These are phyloP conservation scores for Dolichallabes microphthalmus DNA, from an alignment of 2,113 vertebrate genomes.

Conservation along the genomic window DNA sequence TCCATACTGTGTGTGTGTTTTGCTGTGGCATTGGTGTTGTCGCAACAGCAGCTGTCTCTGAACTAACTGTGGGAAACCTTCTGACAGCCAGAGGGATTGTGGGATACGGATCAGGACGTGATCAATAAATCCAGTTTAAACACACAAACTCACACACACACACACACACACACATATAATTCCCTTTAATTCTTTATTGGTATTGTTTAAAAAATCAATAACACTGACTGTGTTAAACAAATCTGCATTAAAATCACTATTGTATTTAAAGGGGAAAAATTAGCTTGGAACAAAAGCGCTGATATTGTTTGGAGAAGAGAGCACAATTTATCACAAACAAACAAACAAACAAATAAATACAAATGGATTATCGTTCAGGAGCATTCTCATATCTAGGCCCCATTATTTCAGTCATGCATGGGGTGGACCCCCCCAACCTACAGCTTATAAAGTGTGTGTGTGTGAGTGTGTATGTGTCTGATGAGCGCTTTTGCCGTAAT, in stretches of 20 bases:
- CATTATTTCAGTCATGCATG: neutral
- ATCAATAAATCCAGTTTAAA: slow-evolving; percentile 37
- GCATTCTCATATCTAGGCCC: neutral
- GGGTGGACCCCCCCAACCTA: neutral
- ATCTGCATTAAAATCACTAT: neutral
- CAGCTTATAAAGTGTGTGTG: neutral
- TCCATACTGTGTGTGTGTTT: slow-evolving; percentile 6
- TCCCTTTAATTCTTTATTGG: neutral
- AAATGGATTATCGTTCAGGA: neutral
- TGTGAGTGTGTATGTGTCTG: neutral
- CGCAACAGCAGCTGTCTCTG: slow-evolving; percentile 19
- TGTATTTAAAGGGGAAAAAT: neutral
- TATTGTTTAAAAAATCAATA: neutral
- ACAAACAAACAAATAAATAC: neutral
- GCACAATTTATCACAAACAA: neutral
- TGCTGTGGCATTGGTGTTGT: neutral
- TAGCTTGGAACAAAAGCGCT: neutral
- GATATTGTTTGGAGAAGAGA: neutral
- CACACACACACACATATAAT: slow-evolving; percentile 6
- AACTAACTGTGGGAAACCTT: slow-evolving; percentile 24
- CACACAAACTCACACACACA: slow-evolving; percentile 31
- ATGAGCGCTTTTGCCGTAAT: slow-evolving; percentile 41
- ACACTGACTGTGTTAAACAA: neutral
- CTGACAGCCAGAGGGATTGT: slow-evolving; percentile 42
- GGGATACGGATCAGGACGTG: slow-evolving; percentile 28